These are phyloP conservation scores for Helleia helle DNA, from an alignment of 2,888 invertebrate species.

Conservation along the genomic window DNA sequence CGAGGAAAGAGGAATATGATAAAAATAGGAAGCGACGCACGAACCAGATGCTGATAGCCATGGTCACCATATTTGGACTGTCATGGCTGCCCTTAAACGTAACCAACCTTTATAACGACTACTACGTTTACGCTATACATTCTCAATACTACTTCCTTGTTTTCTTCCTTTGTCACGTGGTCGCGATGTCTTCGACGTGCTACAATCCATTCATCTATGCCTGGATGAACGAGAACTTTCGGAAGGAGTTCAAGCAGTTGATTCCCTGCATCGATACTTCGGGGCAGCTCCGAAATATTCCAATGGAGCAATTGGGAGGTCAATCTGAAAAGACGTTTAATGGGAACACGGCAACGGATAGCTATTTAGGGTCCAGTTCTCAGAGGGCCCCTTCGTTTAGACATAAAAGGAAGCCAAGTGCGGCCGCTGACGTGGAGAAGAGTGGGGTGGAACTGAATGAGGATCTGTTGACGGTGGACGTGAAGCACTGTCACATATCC, in stretches of 20 bases:
- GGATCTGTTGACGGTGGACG: slow-evolving; percentile 55
- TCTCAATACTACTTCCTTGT: slow-evolving; percentile 90
- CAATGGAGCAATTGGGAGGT: slow-evolving; percentile 68
- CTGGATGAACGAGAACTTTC: slow-evolving; percentile 97
- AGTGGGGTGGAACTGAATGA: slow-evolving; percentile 67
- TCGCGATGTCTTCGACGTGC: slow-evolving; percentile 97
- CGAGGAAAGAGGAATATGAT: slow-evolving; percentile 92
- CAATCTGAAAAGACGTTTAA: slow-evolving; percentile 82
- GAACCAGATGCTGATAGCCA: slow-evolving; percentile 97
- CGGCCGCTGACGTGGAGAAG: slow-evolving; percentile 75
- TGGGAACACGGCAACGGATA: slow-evolving; percentile 82
- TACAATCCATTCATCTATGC: slow-evolving; percentile 98
- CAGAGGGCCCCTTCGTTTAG: slow-evolving; percentile 67
- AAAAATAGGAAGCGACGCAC: slow-evolving; percentile 92
- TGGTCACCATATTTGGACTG: slow-evolving; percentile 97
- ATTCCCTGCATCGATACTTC: slow-evolving; percentile 77
- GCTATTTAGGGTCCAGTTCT: slow-evolving; percentile 71
- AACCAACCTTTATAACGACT: slow-evolving; percentile 89
- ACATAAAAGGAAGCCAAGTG: slow-evolving; percentile 72
- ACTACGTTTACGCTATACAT: slow-evolving; percentile 80
- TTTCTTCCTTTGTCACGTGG: slow-evolving; percentile 91
- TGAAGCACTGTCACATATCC: slow-evolving; percentile 66
- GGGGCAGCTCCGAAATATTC: slow-evolving; percentile 48
- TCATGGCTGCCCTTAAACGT: slow-evolving; percentile 96
- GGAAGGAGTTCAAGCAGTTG: slow-evolving; percentile 92